Percentiles rank a stretch among this genome's conserved stretches.
These are phyloP conservation scores for Crotophaga sulcirostris DNA, from an alignment of 2,113 vertebrate species.

Conservation along the genomic window DNA sequence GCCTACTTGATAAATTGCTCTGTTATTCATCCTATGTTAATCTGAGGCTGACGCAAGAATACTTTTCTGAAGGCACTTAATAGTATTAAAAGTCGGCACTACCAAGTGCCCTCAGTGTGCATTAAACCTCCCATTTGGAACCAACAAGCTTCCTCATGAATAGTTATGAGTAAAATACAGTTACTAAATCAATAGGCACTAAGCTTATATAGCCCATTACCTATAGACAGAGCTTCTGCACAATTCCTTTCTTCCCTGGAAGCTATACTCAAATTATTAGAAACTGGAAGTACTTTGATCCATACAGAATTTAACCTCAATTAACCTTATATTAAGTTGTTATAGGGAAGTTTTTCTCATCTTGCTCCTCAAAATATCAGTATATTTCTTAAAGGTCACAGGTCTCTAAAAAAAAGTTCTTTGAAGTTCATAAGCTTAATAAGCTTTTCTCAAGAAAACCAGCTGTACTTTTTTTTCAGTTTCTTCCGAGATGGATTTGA, in stretches of 20 bases:
- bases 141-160: slow-evolving; percentile 40
- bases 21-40: slow-evolving; percentile 62
- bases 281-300: neutral
- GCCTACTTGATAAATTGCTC: slow-evolving; percentile 60
- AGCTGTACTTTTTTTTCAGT: neutral
- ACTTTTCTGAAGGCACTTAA: slow-evolving; percentile 41
- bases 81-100: slow-evolving; percentile 55
- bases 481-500: neutral
- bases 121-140: slow-evolving; percentile 64
- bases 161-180: slow-evolving; percentile 48
- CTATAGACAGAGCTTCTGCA: neutral
- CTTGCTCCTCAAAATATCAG: neutral
- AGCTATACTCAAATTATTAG: neutral
- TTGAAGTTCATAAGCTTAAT: neutral
- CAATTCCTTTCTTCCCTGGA: neutral
- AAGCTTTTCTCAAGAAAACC: neutral
- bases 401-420: neutral
- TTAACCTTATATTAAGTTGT: neutral
- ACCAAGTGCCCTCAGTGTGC: slow-evolving; percentile 30
- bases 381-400: neutral
- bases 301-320: neutral
- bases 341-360: neutral
- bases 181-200: slow-evolving; percentile 49
- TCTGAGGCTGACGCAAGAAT: slow-evolving; percentile 20
- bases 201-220: slow-evolving; percentile 24